These are phyloP conservation scores for Luperina nickerlii DNA, from an alignment of 2,888 invertebrate species.

Conservation along the genomic window DNA sequence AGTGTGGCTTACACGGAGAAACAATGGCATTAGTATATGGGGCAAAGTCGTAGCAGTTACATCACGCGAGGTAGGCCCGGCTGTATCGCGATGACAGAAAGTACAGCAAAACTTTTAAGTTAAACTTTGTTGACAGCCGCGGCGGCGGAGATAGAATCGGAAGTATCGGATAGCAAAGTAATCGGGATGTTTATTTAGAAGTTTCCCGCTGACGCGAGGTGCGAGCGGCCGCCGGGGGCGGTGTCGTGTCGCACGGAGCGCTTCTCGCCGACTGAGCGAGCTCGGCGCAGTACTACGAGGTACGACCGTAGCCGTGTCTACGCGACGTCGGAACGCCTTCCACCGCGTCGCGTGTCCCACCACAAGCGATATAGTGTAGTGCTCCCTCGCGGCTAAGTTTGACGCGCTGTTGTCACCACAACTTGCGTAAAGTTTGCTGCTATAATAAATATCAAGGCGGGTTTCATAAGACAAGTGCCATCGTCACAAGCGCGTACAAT, in stretches of 20 bases:
- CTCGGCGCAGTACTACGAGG: slow-evolving; percentile 54
- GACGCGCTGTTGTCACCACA: slow-evolving; percentile 52
- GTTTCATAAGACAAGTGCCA: slow-evolving; percentile 47
- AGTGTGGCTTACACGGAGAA: slow-evolving; percentile 72
- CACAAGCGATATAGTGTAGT: slow-evolving; percentile 53
- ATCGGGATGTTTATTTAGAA: slow-evolving; percentile 68
- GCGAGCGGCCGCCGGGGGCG: slow-evolving; percentile 62
- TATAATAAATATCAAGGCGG: slow-evolving; percentile 45
- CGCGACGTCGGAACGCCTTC: slow-evolving; percentile 60
- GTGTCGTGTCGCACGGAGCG: slow-evolving; percentile 67
- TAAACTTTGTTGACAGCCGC: slow-evolving; percentile 40
- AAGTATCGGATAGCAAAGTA: slow-evolving; percentile 20
- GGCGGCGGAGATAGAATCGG: slow-evolving; percentile 12
- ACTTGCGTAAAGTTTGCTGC: slow-evolving; percentile 61
- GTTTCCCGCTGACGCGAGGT: slow-evolving; percentile 66
- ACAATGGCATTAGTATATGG: slow-evolving; percentile 82
- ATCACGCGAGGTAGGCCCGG: slow-evolving; percentile 73
- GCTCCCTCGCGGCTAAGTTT: slow-evolving; percentile 46
- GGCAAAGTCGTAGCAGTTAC: slow-evolving; percentile 77
- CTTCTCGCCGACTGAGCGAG: slow-evolving; percentile 68
- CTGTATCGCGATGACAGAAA: slow-evolving; percentile 37
- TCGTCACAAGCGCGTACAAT: slow-evolving; percentile 45
- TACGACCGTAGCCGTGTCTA: slow-evolving; percentile 58
- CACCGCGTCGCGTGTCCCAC: slow-evolving; percentile 33
- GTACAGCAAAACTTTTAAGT: slow-evolving; percentile 47